Evolutionary conservation across 2,888 invertebrate species (phyloP), one percentile per base, ranked within the genome.

Genomic region (Tachystola acroxantha): DNA sequence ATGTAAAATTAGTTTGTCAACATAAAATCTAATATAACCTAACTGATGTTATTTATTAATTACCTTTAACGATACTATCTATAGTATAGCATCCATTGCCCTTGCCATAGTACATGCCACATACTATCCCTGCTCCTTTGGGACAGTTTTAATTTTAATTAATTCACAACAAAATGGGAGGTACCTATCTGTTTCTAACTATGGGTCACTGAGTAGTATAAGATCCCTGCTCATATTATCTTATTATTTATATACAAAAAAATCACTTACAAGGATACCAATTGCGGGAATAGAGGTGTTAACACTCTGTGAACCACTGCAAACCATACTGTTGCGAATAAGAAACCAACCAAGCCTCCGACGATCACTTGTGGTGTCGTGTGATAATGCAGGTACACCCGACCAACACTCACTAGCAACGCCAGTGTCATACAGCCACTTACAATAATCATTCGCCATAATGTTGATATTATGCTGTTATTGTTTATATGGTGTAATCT

Each of bases 311-410:
- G 95, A 25, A 94, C 95, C 36, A 94, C 64, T 42, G 89, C 82
- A 81, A 96, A 97, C 96, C 96, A 97, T 44, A 92, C 49, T 36
- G 91, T 89, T 44, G 94, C 96, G 72, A 94, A 89, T 39, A 92
- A 42, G 38, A 90, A 77, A 32, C 97, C 97, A 41, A 94, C 84
- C 19, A 94, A 43, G 16, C 90, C 90, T 37, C 97, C 97, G 58
- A 93, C 92, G 10, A 94, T 56, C 40, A 97, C 96, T 86, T 97
- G 97, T 25, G 89, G 82, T 56, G 90, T 86, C 26, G 95, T 93
- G 73, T 97, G 97, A 70, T 97, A 97, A 62, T 93, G 91, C 43
- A 97, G 88, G 73, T 97, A 97, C 41, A 96, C 92, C 64, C 96
- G 91, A 66, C 88, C 92, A 62, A 89, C 79, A 61, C 91, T 90